Evolutionary conservation across 2,888 invertebrate genomes (phyloP).

Genomic region (Elgonia sp.): DNA sequence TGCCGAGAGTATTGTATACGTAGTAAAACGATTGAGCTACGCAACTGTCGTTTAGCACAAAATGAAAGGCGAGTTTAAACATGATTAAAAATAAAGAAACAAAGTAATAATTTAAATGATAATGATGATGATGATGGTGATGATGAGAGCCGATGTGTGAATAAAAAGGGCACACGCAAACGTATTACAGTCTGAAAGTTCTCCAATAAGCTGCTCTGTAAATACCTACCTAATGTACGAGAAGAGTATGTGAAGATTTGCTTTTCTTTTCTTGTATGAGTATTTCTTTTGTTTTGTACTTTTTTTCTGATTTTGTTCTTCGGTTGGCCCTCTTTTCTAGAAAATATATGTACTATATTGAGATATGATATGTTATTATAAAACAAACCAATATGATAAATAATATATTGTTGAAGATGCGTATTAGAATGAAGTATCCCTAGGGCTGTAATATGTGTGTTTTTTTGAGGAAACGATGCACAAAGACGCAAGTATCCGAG

Average conservation of each 20-base stretch:
- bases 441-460: slow-evolving; percentile 77
- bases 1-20: slow-evolving; percentile 68
- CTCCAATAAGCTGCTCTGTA: slow-evolving; percentile 76
- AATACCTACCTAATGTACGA: slow-evolving; percentile 77
- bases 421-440: slow-evolving; percentile 76
- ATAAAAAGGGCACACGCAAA: slow-evolving; percentile 52
- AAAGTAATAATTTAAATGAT: slow-evolving; percentile 20
- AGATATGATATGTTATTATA: slow-evolving; percentile 75
- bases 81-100: slow-evolving; percentile 9
- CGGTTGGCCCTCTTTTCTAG: slow-evolving; percentile 71
- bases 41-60: slow-evolving; percentile 85
- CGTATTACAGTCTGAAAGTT: slow-evolving; percentile 78
- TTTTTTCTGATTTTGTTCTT: slow-evolving; percentile 14
- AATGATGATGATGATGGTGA: background rate
- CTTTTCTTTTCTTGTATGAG: slow-evolving; percentile 1
- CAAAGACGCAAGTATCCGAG: slow-evolving; percentile 72
- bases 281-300: slow-evolving; percentile 59
- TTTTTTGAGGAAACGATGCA: slow-evolving; percentile 78
- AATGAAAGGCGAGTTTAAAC: slow-evolving; percentile 71
- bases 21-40: slow-evolving; percentile 76
- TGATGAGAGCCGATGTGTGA: slow-evolving; percentile 30
- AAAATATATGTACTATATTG: slow-evolving; percentile 75
- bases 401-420: slow-evolving; percentile 77
- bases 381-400: slow-evolving; percentile 76
- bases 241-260: slow-evolving; percentile 74